Percentiles rank a stretch among this genome's conserved stretches.
phyloP scores from a whole-genome alignment of 2,797 vertebrate species.

The Hipposideros larvatus region DNA sequence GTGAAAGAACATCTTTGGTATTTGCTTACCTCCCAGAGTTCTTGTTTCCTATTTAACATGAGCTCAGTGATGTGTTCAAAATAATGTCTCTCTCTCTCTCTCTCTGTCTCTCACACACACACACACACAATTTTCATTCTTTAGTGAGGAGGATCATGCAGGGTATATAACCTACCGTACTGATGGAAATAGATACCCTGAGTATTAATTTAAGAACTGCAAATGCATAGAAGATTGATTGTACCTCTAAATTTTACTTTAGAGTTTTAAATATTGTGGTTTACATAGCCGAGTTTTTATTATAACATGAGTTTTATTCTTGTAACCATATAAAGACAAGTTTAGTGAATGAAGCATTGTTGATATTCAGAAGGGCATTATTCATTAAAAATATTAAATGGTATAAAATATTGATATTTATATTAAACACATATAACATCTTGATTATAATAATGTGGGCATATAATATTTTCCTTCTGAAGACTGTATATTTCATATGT shows the following conservation, averaged over 20 bases:
- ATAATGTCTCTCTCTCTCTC: neutral
- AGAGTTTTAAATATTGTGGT: neutral
- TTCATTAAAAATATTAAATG: constrained; percentile 7
- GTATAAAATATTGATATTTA: constrained; percentile 7
- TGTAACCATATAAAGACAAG: neutral
- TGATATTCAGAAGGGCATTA: neutral
- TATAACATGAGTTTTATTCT: constrained; percentile 31
- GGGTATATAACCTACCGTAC: neutral
- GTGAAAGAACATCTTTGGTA: neutral
- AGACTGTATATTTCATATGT: neutral
- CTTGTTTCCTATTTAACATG: neutral
- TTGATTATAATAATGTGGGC: neutral
- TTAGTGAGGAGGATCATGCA: neutral
- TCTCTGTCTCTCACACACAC: neutral
- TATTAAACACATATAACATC: neutral
- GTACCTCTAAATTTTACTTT: neutral
- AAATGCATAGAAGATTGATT: neutral
- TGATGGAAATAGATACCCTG: neutral
- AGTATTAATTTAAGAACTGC: neutral
- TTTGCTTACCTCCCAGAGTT: neutral
- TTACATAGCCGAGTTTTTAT: constrained; percentile 25
- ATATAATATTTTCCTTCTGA: neutral
- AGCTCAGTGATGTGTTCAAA: neutral
- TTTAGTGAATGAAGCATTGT: neutral
- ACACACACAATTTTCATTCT: neutral